Base-by-base conservation (phyloP, 2,888 invertebrate genomes). In the Itoplectis maculator region DNA sequence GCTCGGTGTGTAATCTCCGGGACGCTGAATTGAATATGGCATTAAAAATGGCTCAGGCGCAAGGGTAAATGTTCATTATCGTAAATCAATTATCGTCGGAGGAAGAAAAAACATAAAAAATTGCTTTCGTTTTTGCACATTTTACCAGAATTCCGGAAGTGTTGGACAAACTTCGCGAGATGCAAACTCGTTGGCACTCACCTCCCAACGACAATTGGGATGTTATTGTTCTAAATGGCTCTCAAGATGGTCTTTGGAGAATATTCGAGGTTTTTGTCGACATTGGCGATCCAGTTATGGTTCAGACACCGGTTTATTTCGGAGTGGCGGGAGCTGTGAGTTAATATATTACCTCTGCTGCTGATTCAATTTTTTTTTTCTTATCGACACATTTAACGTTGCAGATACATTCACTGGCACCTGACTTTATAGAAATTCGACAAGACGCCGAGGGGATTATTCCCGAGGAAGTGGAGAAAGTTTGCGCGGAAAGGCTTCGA, bases 241-340 rank as follows among this genome's bases (percentile, higher is more conserved):
- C 95, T 2, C 96, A 96, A 89, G 96, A 96, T 89, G 96, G 95
- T 1, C 94, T 96, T 77, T 95, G 95, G 91, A 95, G 95, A 90
- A 94, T 95, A 35, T 93, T 96, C 59, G 96, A 96, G 84, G 94
- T 96, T 93, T 91, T 95, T 63, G 87, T 96, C 2, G 94, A 94
- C 65, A 94, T 94, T 0, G 96, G 95, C 0, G 96, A 96, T 86
- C 94, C 95, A 0, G 93, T 97, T 9, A 87, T 96, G 45, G 94
- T 96, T 18, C 95, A 95, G 51, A 94, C 95, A 88, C 96, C 95
- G 7, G 92, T 95, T 0, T 96, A 96, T 89, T 94, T 96, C 2
- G 96, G 96, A 11, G 93, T 95, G 2, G 94, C 93, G 5, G 88
- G 89, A 18, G 86, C 90, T 81, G 93, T 92, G 87, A 88, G 88